Percentiles rank a stretch among this genome's conserved stretches.
These are phyloP conservation scores for Tangara arthus DNA, from an alignment of 2,797 vertebrate genomes.

Conservation along the genomic window DNA sequence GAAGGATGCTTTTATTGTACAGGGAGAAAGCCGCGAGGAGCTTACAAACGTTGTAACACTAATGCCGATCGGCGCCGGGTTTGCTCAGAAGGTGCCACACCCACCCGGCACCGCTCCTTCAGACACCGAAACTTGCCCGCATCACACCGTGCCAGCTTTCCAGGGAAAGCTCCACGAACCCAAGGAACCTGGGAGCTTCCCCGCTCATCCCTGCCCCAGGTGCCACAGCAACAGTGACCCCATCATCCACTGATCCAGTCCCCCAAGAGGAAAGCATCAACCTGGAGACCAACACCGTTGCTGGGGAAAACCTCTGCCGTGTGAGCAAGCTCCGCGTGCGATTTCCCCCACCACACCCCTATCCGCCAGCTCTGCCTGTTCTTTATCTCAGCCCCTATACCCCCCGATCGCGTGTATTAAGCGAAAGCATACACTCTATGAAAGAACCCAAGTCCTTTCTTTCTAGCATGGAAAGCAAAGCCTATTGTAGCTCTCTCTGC, in stretches of 20 bases:
- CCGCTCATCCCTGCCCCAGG: not conserved
- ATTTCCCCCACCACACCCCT: not conserved
- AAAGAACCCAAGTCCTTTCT: not conserved
- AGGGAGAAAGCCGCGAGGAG: not conserved
- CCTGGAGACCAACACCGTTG: not conserved
- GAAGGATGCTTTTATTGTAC: not conserved
- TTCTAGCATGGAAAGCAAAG: not conserved
- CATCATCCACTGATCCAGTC: not conserved
- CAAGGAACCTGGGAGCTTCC: not conserved
- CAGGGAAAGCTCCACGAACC: not conserved
- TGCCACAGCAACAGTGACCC: not conserved
- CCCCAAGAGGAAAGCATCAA: not conserved
- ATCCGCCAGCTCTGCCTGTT: not conserved
- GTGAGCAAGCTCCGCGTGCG: not conserved
- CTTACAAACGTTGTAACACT: not conserved
- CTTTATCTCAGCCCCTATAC: not conserved
- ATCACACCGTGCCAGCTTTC: not conserved
- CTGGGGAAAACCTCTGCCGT: not conserved
- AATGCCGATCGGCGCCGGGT: not conserved
- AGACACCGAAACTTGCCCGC: not conserved
- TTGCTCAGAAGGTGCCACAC: constrained; percentile 27
- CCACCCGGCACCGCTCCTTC: not conserved
- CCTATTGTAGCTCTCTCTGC: not conserved
- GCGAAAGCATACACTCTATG: not conserved
- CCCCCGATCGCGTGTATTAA: not conserved